Conservation (phyloP, 2,888 invertebrate species). For the Lysandra bellargus region DNA sequence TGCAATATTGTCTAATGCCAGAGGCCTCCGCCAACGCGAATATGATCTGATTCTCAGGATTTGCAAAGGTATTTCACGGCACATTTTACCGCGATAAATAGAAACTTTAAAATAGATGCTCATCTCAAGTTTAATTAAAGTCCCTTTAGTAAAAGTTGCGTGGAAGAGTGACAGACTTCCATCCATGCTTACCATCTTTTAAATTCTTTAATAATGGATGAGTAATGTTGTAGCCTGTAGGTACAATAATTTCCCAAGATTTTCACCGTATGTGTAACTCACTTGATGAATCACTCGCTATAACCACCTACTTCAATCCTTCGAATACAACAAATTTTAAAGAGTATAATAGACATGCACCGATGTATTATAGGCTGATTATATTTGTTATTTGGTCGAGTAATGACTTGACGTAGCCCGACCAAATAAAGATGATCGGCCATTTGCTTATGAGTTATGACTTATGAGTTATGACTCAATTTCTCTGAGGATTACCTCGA, state of each 20-base stretch:
- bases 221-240: neutral
- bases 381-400: neutral
- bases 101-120: too few relatives aligned
- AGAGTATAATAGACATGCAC: neutral
- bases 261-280: neutral
- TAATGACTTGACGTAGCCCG: too few relatives aligned
- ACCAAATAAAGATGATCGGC: too few relatives aligned
- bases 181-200: too few relatives aligned
- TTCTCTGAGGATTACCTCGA: too few relatives aligned
- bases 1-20: conserved; percentile 24
- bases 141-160: too few relatives aligned
- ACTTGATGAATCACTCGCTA: neutral
- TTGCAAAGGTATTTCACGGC: neutral
- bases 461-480: too few relatives aligned
- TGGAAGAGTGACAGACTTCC: too few relatives aligned
- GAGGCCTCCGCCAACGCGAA: neutral
- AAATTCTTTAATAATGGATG: neutral
- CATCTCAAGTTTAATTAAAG: too few relatives aligned
- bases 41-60: neutral
- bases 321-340: too few relatives aligned
- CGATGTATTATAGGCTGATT: neutral
- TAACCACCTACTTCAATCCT: neutral
- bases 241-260: neutral
- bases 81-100: too few relatives aligned
- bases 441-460: too few relatives aligned